Conservation (phyloP, 2,797 vertebrate species). For the Chelonia mydas region DNA sequence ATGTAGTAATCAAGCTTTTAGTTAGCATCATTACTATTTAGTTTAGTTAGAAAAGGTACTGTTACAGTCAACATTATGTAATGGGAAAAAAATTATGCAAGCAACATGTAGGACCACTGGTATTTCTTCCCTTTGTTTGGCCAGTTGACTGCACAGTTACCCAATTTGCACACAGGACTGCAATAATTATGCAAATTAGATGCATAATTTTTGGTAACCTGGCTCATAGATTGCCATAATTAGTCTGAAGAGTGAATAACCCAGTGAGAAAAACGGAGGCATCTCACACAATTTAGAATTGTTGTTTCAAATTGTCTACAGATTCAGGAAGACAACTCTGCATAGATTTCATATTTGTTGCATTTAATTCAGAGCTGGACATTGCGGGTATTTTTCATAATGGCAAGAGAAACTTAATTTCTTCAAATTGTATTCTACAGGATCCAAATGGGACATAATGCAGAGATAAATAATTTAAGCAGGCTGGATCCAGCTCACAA, state of each 20-base stretch:
- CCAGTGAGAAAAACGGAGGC: conserved; percentile 21
- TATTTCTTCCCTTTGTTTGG: conserved; percentile 33
- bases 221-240: conserved; percentile 61
- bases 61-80: conserved; percentile 34
- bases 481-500: not conserved
- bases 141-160: conserved; percentile 25
- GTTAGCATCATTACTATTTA: not conserved
- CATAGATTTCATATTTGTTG: not conserved
- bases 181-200: conserved; percentile 68
- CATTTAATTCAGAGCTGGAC: not conserved
- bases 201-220: conserved; percentile 61
- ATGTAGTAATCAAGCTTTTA: conserved; percentile 43
- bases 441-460: not conserved
- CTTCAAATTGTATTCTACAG: not conserved
- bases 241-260: conserved; percentile 52
- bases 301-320: not conserved
- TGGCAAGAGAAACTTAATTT: not conserved
- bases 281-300: conserved; percentile 39
- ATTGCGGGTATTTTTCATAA: not conserved
- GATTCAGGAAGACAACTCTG: not conserved
- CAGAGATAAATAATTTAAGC: not conserved
- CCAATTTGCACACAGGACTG: conserved; percentile 22
- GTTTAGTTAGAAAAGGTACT: conserved; percentile 49
- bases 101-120: not conserved
- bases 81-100: conserved; percentile 23